phyloP scores from a whole-genome alignment of 2,797 vertebrate genomes.

The Pristis pectinata region DNA sequence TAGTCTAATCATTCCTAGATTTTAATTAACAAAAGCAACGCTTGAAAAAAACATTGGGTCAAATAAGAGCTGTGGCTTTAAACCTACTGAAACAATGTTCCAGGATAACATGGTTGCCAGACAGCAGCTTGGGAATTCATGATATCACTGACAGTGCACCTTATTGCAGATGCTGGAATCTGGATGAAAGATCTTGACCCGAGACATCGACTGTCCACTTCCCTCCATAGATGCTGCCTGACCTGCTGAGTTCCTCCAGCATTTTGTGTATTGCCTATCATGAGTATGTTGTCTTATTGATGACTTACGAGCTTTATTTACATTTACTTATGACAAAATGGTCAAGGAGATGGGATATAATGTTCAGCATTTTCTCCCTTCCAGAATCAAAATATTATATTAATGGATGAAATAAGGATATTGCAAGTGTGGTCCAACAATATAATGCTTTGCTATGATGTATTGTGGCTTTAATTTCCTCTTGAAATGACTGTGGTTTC shows the following conservation, averaged over 20 bases:
- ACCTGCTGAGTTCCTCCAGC: too few relatives aligned
- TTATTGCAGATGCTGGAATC: too few relatives aligned
- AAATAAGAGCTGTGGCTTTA: not conserved
- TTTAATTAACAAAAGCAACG: not conserved
- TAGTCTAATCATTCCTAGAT: not conserved
- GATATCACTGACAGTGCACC: not conserved
- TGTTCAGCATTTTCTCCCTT: not conserved
- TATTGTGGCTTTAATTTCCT: constrained; percentile 37
- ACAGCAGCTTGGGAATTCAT: not conserved
- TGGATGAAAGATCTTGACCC: too few relatives aligned
- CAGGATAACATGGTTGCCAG: not conserved
- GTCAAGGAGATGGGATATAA: not conserved
- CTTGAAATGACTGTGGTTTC: constrained; percentile 26
- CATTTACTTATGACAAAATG: not conserved
- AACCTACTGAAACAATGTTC: not conserved
- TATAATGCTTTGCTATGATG: not conserved
- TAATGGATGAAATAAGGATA: not conserved
- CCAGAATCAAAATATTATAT: not conserved
- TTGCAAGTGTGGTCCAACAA: not conserved
- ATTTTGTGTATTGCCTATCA: too few relatives aligned
- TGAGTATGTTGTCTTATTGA: not conserved
- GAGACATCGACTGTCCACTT: too few relatives aligned
- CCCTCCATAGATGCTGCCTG: too few relatives aligned
- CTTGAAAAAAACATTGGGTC: not conserved
- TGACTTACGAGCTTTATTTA: too few relatives aligned